These are phyloP conservation scores for Hecatera dysodea DNA, from an alignment of 2,888 invertebrate species.

Conservation along the genomic window DNA sequence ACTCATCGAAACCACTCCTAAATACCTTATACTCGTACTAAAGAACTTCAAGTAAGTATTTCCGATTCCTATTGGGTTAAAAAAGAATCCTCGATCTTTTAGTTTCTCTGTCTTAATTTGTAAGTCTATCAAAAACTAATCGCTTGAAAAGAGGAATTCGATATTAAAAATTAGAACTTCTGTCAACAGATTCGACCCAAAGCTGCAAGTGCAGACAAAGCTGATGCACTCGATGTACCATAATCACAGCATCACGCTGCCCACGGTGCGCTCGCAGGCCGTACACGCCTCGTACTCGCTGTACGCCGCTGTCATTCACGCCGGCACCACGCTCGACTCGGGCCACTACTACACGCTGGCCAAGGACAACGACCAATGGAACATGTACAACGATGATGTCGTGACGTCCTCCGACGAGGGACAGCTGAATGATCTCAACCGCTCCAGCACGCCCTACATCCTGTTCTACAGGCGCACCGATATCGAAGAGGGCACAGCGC, in stretches of 20 bases:
- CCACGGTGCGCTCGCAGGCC: constrained; percentile 80
- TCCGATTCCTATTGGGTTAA: constrained; percentile 5
- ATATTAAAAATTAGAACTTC: constrained; percentile 35
- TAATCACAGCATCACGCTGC: constrained; percentile 90
- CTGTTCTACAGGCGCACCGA: constrained; percentile 93
- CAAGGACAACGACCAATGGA: constrained; percentile 93
- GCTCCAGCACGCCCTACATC: constrained; percentile 96
- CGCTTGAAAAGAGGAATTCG: constrained; percentile 17
- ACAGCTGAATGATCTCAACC: constrained; percentile 92
- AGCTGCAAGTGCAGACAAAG: constrained; percentile 94
- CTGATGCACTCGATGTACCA: constrained; percentile 93
- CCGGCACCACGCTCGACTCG: constrained; percentile 95
- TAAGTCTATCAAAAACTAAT: not conserved
- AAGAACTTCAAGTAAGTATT: constrained; percentile 93
- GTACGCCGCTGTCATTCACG: constrained; percentile 96
- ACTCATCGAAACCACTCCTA: constrained; percentile 93
- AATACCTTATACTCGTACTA: constrained; percentile 94
- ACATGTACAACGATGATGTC: constrained; percentile 95
- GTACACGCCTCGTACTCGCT: constrained; percentile 91
- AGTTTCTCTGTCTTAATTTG: constrained; percentile 33
- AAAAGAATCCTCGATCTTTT: constrained; percentile 23
- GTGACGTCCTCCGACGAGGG: constrained; percentile 92
- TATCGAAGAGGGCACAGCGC: constrained; percentile 80
- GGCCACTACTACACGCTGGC: constrained; percentile 97
- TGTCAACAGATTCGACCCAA: constrained; percentile 81